Base-by-base conservation (phyloP, 2,113 vertebrate genomes). In the Hippotragus niger region DNA sequence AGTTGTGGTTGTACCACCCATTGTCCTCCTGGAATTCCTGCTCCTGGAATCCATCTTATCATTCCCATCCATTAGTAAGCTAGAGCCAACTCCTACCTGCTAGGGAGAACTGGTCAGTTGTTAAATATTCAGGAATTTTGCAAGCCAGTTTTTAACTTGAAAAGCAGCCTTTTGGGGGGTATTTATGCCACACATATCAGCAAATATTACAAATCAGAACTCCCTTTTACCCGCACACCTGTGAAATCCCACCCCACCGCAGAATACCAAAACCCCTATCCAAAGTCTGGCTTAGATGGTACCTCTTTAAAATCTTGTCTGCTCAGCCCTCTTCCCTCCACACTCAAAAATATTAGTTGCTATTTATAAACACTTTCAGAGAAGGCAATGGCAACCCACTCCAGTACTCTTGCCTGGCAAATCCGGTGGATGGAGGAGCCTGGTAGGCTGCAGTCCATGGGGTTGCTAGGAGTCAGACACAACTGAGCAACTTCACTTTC, bases 61-160 rank as follows among this genome's bases (percentile, higher is more conserved):
- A 9, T 55, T 43, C 67, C 29, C 3, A 21, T 92, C 64, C 4
- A 31, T 29, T 62, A 71, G 47, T 62, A 71, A 57, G 43, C 29
- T 88, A 31, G 16, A 97, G 27, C 40, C 53, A 50, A 12, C 19
- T 62, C 17, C 47, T 84, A 58, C 36, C 52, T 85, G 55, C 33
- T 53, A 40, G 45, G n/a, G 43, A 93, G 43, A 96, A 60, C 47
- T 83, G 19, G 47, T 74, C 71, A 43, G 21, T 91, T 67, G 29
- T 82, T 97, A 90, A 83, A 62, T 92, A 88, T 47, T 90, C 29
- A 93, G 67, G 27, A 94, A 80, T 96, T 86, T 87, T 82, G 21
- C 80, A 89, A 89, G 23, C n/a, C 58, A 85, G 4, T 81, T 92
- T 95, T 55, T 97, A 91, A 93, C 21, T 91, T 53, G 23, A 91